These are phyloP conservation scores for Cecropterus lyciades DNA, from an alignment of 1,140 invertebrate genomes.

Conservation along the genomic window DNA sequence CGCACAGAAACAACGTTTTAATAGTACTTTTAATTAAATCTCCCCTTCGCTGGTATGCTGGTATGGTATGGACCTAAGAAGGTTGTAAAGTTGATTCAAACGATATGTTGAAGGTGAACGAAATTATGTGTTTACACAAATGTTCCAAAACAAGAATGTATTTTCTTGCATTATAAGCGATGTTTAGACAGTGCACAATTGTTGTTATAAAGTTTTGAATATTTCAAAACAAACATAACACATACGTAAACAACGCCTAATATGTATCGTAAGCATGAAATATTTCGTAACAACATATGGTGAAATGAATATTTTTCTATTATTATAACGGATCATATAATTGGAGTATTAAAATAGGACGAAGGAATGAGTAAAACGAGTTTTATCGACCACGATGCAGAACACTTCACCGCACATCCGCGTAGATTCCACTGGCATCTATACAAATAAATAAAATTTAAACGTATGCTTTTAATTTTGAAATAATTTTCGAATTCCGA, in stretches of 20 bases:
- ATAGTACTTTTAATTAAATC: slow-evolving; percentile 61
- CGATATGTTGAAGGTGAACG: background rate
- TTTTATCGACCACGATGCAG: slow-evolving; percentile 38
- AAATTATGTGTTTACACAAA: slow-evolving; percentile 35
- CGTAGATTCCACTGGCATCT: slow-evolving; percentile 47
- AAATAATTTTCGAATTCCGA: no score
- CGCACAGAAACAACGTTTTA: slow-evolving; percentile 61
- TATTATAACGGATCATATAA: slow-evolving; percentile 46
- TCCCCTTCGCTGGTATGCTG: slow-evolving; percentile 39
- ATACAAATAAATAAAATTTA: no score
- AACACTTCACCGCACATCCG: slow-evolving; percentile 46
- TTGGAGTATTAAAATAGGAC: slow-evolving; percentile 60
- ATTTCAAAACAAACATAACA: background rate
- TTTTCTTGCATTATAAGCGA: slow-evolving; percentile 1
- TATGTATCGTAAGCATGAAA: background rate
- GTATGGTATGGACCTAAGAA: slow-evolving; percentile 20
- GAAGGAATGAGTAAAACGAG: slow-evolving; percentile 54
- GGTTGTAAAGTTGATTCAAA: background rate
- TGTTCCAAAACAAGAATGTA: slow-evolving; percentile 18
- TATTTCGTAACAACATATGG: background rate
- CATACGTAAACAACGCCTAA: background rate
- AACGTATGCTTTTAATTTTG: no score
- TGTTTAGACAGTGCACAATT: slow-evolving; percentile 2
- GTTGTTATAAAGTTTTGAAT: slow-evolving; percentile 1
- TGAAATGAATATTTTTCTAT: background rate